Conservation (phyloP, 2,797 vertebrate species). For the Ctenopoma kingsleyae region DNA sequence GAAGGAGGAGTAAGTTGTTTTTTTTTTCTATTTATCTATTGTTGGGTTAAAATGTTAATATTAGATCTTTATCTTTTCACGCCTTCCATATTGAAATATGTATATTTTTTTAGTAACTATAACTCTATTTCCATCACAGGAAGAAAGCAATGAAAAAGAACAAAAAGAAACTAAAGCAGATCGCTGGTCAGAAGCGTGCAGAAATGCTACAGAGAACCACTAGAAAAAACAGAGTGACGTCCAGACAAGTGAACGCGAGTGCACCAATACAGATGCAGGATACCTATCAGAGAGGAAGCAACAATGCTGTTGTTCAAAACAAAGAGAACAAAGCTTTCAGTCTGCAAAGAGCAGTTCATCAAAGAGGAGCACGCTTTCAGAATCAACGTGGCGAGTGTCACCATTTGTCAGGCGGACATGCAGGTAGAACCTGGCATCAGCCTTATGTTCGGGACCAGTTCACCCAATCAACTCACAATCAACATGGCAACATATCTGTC, state of each 20-base stretch:
- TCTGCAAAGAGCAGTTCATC: constrained; percentile 1
- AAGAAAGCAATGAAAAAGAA: constrained; percentile 31
- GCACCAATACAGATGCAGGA: constrained; percentile 41
- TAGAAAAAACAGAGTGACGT: neutral
- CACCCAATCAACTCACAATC: neutral
- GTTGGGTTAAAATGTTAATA: neutral
- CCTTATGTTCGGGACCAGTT: neutral
- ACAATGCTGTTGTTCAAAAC: constrained; percentile 41
- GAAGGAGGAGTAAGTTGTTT: constrained; percentile 46
- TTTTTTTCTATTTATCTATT: neutral
- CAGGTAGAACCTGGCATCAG: neutral
- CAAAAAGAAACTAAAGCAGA: constrained; percentile 48
- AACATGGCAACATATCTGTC: neutral
- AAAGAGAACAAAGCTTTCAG: constrained; percentile 62
- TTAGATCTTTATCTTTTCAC: neutral
- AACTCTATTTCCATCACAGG: constrained; percentile 35
- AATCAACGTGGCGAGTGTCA: constrained; percentile 13
- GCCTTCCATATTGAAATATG: neutral
- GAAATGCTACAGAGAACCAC: neutral
- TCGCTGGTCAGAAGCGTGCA: neutral
- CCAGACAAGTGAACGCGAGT: neutral
- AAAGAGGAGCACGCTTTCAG: constrained; percentile 1
- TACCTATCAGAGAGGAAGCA: constrained; percentile 54
- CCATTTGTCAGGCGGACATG: neutral
- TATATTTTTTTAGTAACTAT: neutral